These are phyloP conservation scores for Drosophila antonietae DNA, from an alignment of 2,888 invertebrate genomes.

Conservation along the genomic window DNA sequence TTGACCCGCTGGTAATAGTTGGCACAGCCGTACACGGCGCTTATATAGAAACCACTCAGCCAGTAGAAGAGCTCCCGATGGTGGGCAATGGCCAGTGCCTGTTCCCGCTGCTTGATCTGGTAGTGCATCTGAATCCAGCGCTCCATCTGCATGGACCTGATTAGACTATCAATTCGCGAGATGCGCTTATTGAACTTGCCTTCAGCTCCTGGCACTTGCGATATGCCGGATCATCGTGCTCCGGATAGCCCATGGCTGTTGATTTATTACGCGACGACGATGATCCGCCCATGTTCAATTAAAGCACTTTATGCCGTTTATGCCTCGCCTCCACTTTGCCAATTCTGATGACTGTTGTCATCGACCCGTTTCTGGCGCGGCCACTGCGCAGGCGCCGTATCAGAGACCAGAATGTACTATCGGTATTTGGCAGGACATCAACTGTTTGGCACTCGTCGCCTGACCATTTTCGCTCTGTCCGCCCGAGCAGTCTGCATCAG, in stretches of 20 bases:
- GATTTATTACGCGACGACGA: constrained; percentile 67
- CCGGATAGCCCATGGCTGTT: constrained; percentile 57
- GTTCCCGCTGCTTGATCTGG: constrained; percentile 90
- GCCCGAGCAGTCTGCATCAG: constrained; percentile 15
- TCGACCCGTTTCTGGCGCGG: constrained; percentile 40
- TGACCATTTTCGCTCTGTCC: constrained; percentile 3
- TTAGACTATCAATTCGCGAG: not conserved
- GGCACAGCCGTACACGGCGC: constrained; percentile 85
- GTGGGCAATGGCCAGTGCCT: constrained; percentile 89
- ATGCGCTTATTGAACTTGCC: constrained; percentile 54
- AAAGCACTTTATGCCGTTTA: not conserved
- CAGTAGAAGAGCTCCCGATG: constrained; percentile 90
- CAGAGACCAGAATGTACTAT: not conserved
- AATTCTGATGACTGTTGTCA: constrained; percentile 22
- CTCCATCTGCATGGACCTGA: constrained; percentile 87
- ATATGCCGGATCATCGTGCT: constrained; percentile 79
- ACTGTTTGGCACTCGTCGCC: constrained; percentile 10
- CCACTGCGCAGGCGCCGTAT: constrained; percentile 52
- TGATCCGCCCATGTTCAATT: constrained; percentile 68
- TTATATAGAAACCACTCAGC: constrained; percentile 88
- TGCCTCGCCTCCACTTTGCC: constrained; percentile 6
- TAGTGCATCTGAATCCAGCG: constrained; percentile 92
- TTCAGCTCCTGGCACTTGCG: constrained; percentile 80
- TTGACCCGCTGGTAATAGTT: constrained; percentile 87
- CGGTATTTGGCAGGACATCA: constrained; percentile 14